Evolutionary conservation across 2,797 vertebrate genomes (phyloP), one percentile per base, ranked within the genome.

Genomic region (Botia kubotai): DNA sequence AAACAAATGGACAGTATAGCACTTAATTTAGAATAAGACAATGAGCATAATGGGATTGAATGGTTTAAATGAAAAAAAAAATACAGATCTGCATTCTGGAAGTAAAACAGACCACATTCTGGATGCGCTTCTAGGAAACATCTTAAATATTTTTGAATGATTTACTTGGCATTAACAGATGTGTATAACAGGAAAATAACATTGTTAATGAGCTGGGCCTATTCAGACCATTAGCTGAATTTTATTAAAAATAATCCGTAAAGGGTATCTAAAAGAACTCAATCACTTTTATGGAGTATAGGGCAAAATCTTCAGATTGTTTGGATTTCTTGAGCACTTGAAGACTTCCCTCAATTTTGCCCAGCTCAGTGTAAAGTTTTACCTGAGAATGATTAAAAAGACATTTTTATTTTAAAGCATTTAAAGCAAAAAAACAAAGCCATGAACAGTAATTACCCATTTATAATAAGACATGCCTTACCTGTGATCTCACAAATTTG

Each of bases 211-310:
- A 29, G 29, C 29, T 29, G 29, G 29, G 29, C 29, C 29, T 29
- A 58, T 7, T 95, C 70, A 17, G 21, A 33, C 73, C 36, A 83
- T 75, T 10, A 0, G 13, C 58, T 39, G 79, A 79, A 85, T 77
- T 83, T 88, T 82, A 86, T 87, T 87, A 77, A 90, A 87, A 87
- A 82, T 29, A 85, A 87, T 87, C 48, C 88, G 83, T 82, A 84
- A 48, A 88, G 19, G 29, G 67, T 1, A 67, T 87, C 84, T 95
- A 98, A 93, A 97, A 93, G 81, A 99, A 92, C 90, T 98, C 94
- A 72, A 99, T 91, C 62, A 99, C 90, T 94, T 99, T 97, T 71
- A 99, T 97, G 10, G 96, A 97, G 89, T 99, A 99, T 50, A 93
- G 92, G 75, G 92, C 94, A 13, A 84, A 36, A 11, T 94, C 93